Conservation (phyloP, 1,140 invertebrate species). For the Cyclargus thomasi region DNA sequence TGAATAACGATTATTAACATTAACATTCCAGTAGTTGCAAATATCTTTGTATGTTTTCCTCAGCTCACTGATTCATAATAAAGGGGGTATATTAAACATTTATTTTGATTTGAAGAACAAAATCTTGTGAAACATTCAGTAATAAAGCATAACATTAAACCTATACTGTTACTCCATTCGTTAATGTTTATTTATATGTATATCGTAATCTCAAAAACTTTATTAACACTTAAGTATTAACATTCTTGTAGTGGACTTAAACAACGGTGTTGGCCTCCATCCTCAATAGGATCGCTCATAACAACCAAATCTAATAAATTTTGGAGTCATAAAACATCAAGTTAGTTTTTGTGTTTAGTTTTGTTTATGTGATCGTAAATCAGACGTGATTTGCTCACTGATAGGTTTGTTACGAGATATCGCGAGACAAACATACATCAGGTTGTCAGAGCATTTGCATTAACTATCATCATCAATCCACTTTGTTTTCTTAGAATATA, state of each 20-base stretch:
- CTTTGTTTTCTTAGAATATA: background rate
- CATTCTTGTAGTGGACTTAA: background rate
- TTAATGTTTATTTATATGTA: background rate
- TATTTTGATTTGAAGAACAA: too few relatives aligned
- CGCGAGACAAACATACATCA: constrained; percentile 1
- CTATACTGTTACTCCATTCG: background rate
- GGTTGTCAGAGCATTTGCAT: background rate
- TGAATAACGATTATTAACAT: too few relatives aligned
- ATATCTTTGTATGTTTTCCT: too few relatives aligned
- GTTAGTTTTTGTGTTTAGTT: constrained; percentile 11
- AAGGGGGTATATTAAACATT: too few relatives aligned
- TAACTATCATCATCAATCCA: background rate
- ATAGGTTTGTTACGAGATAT: constrained; percentile 8
- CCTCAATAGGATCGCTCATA: constrained; percentile 4
- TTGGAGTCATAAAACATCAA: constrained; percentile 1
- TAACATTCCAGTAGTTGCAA: too few relatives aligned
- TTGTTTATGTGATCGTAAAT: constrained; percentile 11
- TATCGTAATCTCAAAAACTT: background rate
- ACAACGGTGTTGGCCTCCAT: background rate
- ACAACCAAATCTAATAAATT: constrained; percentile 6
- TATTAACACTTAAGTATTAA: constrained; percentile 1
- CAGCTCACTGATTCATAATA: too few relatives aligned
- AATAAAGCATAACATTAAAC: too few relatives aligned
- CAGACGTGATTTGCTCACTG: constrained; percentile 9
- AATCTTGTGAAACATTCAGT: too few relatives aligned